A percentile compares a stretch with the other conserved stretches of the same genome.
phyloP scores from a whole-genome alignment of 2,888 invertebrate species.

The Cheilosia variabilis region DNA sequence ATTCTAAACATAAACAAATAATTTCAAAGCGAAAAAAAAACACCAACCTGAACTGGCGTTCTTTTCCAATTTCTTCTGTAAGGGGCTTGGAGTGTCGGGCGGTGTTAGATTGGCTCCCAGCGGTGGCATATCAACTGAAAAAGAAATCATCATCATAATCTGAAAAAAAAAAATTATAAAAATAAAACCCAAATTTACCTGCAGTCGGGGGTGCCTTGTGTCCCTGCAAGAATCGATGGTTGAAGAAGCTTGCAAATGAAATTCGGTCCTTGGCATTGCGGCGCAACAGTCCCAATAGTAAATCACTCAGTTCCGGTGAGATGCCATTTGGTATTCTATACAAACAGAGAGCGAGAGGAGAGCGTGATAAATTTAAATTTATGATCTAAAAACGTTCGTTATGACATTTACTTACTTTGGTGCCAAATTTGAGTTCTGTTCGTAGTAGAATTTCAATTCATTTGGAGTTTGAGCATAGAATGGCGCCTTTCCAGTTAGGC shows the following conservation, averaged over 20 bases:
- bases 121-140: conserved; percentile 81
- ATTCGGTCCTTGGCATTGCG: conserved; percentile 97
- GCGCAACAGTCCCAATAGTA: conserved; percentile 93
- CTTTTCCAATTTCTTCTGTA: conserved; percentile 84
- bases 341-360: background rate
- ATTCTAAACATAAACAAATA: conserved; percentile 15
- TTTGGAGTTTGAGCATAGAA: conserved; percentile 99
- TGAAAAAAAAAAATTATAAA: background rate
- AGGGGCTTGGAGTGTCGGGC: conserved; percentile 84
- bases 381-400: background rate
- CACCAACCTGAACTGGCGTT: conserved; percentile 74
- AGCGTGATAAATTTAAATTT: background rate
- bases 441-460: conserved; percentile 98
- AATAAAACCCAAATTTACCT: conserved; percentile 79
- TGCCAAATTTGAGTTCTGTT: conserved; percentile 95
- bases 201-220: conserved; percentile 85
- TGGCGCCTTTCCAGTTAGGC: conserved; percentile 98
- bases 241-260: conserved; percentile 98
- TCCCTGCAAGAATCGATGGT: conserved; percentile 94
- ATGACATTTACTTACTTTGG: conserved; percentile 89
- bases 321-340: conserved; percentile 96
- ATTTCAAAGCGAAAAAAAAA: background rate
- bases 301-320: conserved; percentile 93
- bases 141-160: conserved; percentile 6
- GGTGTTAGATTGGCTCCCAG: conserved; percentile 80